Base-by-base conservation (phyloP, 2,113 vertebrate species). In the Rhabdornis inornatus region DNA sequence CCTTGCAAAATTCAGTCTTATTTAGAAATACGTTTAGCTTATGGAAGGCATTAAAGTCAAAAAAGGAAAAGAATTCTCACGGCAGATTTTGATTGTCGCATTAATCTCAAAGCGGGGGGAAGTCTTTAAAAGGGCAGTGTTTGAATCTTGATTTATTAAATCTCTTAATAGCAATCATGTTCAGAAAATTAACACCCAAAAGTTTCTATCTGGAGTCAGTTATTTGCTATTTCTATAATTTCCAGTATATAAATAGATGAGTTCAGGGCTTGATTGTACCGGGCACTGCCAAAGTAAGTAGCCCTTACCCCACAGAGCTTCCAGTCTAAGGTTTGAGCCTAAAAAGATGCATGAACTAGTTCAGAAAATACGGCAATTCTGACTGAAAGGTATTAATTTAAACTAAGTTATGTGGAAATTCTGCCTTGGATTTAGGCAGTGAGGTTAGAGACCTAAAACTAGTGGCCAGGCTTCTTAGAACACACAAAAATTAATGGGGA, bases 1-100 rank as follows among this genome's bases (percentile, higher is more conserved):
- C 96, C 94, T 98, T 98, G 95, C 47, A 76, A 94, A 98, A 95
- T 64, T 83, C 95, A 70, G 77, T 20, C 80, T 97, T 97, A 96
- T 97, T 98, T 98, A 98, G 96, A 98, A 98, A 97, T 96, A 96
- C 95, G 92, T 97, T 98, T 97, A 94, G 94, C 89, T 96, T 96
- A 90, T 91, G 91, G 74, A 95, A 96, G 82, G 82, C 89, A 91
- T 97, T 96, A 96, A 97, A 98, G 87, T 97, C 86, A 96, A 79
- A 97, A 94, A 90, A 45, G 35, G 55, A 87, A 89, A 94, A 56
- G 92, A 95, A 94, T 89, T 90, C 72, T 93, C 30, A 55, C 7
- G 37, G 60, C 61, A 66, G 63, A 95, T 92, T 97, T 88, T 96
- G 95, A 97, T 93, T 91, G 76, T 95, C 30, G 70, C 89, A 96